Evolutionary conservation across 2,888 invertebrate species (phyloP).

Genomic region (Dryadula phaetusa): DNA sequence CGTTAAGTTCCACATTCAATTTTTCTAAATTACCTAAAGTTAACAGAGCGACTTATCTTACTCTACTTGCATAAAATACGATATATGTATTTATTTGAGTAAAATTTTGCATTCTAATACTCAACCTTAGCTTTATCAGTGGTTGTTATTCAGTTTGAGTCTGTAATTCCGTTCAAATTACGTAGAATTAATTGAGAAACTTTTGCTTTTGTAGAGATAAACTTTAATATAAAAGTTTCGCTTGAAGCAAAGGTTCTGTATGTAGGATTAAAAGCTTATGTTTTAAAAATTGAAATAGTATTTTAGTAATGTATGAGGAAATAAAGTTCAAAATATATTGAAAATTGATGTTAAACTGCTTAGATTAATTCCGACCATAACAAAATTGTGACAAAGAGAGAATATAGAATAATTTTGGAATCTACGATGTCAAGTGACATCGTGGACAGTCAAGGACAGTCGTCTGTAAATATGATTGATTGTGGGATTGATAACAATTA

Average conservation of each 20-base stretch:
- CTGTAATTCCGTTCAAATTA: slow-evolving; percentile 10
- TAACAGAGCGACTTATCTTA: no score
- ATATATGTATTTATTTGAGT: background rate
- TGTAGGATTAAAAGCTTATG: background rate
- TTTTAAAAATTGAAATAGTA: background rate
- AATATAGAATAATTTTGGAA: no score
- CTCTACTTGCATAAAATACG: no score
- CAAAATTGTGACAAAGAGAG: background rate
- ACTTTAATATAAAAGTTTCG: slow-evolving; percentile 5
- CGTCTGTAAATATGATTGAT: no score
- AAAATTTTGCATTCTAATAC: slow-evolving; percentile 5
- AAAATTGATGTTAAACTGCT: no score
- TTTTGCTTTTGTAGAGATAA: slow-evolving; percentile 10
- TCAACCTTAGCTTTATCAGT: slow-evolving; percentile 1
- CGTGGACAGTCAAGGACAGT: no score
- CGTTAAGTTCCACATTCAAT: background rate
- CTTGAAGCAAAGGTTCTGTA: background rate
- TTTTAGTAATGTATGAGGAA: background rate
- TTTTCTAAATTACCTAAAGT: background rate
- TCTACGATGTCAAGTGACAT: no score
- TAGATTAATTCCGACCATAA: no score
- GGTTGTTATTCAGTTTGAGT: slow-evolving; percentile 4
- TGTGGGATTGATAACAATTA: no score
- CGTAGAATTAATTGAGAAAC: slow-evolving; percentile 15
- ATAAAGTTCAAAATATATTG: no score